Base-by-base conservation (phyloP, 2,888 invertebrate genomes). In the Lithophane leautieri region DNA sequence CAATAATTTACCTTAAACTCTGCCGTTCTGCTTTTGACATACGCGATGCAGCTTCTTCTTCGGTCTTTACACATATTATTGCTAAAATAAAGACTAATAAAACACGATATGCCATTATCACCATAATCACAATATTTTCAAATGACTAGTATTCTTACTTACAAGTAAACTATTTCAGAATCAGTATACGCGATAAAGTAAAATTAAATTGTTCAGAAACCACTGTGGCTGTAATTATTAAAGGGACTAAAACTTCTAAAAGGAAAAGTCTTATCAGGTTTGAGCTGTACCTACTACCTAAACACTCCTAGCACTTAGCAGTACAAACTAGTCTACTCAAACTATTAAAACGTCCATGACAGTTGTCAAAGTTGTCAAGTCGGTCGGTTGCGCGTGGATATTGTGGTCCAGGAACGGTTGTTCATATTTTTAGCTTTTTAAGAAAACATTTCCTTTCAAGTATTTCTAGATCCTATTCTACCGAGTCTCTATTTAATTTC, bases 21-120 rank as follows among this genome's bases (percentile, higher is more conserved):
- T 97, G 95, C 83, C 97, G 96, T 91, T 98, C 98, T 89, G 97
- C 95, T 89, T 96, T 97, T 54, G 97, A 97, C 97, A 98, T 98
- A 83, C 94, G 92, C 68, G 91, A 86, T 62, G 89, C 78, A 75
- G 90, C 85, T 74, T 95, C 95, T 84, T 95, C 95, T 85, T 96
- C 95, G 47, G 95, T 94, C 60, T 87, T 94, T 69, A 95, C 96
- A 90, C 93, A 94, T 91, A 95, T 93, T 90, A 95, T 93, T 83
- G 93, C 92, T 89, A 96, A 93, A 91, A 95, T 91, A 90, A 95
- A 92, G 89, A 96, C 90, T 92, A 95, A 89, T 87, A 95, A 88
- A 89, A 94, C 90, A 88, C 93, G 93, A 93, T 94, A 95, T 88
- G 92, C 93, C 95, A 95, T 95, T 93, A 93, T 90, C 88, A 92